Evolutionary conservation across 2,888 invertebrate species (phyloP).

Genomic region (Macrophya alboannulata): DNA sequence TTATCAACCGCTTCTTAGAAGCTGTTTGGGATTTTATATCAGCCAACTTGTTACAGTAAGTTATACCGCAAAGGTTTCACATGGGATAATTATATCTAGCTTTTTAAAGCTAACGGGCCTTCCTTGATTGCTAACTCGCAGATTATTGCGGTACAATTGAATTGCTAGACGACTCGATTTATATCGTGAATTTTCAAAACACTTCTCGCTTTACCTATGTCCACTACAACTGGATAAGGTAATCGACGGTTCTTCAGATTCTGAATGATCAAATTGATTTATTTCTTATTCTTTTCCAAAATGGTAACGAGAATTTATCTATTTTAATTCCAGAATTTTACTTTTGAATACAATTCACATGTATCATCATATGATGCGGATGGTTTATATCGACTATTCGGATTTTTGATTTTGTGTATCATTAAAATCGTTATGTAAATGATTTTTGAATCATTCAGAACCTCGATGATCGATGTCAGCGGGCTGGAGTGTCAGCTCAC

Average conservation of each 20-base stretch:
- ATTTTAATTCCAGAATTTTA: too few relatives aligned
- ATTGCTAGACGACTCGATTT: background rate
- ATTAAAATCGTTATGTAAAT: background rate
- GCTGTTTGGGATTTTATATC: background rate
- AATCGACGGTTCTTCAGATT: background rate
- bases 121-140: background rate
- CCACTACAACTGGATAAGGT: background rate
- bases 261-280: background rate
- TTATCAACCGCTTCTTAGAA: background rate
- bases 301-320: too few relatives aligned
- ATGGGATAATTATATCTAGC: background rate
- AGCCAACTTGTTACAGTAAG: background rate
- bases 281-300: too few relatives aligned
- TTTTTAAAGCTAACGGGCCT: background rate
- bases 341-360: too few relatives aligned
- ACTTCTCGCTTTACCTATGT: background rate
- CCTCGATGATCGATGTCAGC: background rate
- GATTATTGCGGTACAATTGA: background rate
- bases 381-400: too few relatives aligned
- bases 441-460: background rate
- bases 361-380: too few relatives aligned
- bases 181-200: background rate
- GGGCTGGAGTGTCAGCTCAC: background rate
- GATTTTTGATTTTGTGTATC: background rate
- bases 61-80: background rate